Conservation (phyloP, 2,888 invertebrate species). For the Stenchaetothrips biformis region DNA sequence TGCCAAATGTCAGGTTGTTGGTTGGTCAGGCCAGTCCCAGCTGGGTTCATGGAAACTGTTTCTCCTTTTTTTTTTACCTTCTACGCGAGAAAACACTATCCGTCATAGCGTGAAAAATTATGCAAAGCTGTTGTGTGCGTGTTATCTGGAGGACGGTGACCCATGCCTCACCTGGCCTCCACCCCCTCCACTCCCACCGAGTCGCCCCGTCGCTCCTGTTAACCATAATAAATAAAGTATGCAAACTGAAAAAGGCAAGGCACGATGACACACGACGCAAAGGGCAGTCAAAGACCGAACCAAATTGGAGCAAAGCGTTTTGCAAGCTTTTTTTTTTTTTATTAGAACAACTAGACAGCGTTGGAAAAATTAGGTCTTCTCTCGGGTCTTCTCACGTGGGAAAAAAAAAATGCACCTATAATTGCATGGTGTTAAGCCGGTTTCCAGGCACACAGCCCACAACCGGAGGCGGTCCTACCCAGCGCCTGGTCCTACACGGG, state of each 20-base stretch:
- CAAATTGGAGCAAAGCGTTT: neutral
- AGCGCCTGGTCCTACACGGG: neutral
- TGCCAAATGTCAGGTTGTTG: neutral
- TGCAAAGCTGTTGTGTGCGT: slow-evolving; percentile 18
- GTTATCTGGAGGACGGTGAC: neutral
- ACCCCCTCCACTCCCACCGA: neutral
- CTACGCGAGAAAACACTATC: neutral
- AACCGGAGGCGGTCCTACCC: neutral
- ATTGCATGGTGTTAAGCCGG: neutral
- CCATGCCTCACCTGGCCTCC: neutral
- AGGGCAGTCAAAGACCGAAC: neutral
- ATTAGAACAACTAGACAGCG: no score
- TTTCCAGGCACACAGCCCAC: neutral
- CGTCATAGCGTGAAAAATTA: slow-evolving; percentile 5
- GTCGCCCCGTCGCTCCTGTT: neutral
- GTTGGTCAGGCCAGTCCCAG: neutral
- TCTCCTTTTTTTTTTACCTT: neutral
- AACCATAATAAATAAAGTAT: neutral
- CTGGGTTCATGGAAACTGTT: neutral
- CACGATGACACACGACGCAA: neutral
- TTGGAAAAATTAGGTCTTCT: no score
- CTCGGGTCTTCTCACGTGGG: no score
- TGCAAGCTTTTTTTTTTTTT: no score
- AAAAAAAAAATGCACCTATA: no score
- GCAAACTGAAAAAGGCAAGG: neutral